Percentiles rank a stretch among this genome's conserved stretches.
These are phyloP conservation scores for Hypanus sabinus DNA, from an alignment of 2,113 vertebrate species.

Conservation along the genomic window DNA sequence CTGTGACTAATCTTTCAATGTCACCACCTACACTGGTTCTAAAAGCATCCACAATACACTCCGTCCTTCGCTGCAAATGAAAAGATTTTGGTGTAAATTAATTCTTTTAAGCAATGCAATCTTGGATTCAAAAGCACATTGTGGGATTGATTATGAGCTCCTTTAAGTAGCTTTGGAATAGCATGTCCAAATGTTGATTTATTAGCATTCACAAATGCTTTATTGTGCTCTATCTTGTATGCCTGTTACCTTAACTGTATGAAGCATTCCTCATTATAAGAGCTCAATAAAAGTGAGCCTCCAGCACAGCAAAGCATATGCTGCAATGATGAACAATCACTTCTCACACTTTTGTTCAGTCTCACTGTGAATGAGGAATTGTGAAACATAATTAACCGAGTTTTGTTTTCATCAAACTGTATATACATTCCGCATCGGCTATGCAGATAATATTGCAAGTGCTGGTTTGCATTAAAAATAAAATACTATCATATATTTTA, in stretches of 20 bases:
- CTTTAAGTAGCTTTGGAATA: neutral
- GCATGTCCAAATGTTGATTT: neutral
- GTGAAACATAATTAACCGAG: neutral
- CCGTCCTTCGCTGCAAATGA: neutral
- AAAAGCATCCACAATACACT: neutral
- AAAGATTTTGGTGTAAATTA: slow-evolving; percentile 10
- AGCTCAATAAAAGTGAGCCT: neutral
- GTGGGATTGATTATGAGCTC: slow-evolving; percentile 4
- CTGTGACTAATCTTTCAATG: neutral
- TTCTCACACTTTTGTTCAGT: neutral
- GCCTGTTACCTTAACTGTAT: neutral
- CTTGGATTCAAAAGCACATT: slow-evolving; percentile 8
- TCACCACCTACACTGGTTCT: neutral
- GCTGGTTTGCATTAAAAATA: neutral
- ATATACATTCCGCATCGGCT: neutral
- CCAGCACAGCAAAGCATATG: neutral
- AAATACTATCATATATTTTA: neutral
- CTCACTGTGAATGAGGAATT: neutral
- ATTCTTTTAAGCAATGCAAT: neutral
- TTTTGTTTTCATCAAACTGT: neutral
- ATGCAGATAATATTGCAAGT: too few relatives aligned
- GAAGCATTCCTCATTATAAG: neutral
- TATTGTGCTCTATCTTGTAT: neutral
- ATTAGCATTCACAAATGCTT: slow-evolving; percentile 10
- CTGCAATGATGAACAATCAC: neutral